Conservation (phyloP, 2,888 invertebrate species). For the Digitonthophagus gazella region DNA sequence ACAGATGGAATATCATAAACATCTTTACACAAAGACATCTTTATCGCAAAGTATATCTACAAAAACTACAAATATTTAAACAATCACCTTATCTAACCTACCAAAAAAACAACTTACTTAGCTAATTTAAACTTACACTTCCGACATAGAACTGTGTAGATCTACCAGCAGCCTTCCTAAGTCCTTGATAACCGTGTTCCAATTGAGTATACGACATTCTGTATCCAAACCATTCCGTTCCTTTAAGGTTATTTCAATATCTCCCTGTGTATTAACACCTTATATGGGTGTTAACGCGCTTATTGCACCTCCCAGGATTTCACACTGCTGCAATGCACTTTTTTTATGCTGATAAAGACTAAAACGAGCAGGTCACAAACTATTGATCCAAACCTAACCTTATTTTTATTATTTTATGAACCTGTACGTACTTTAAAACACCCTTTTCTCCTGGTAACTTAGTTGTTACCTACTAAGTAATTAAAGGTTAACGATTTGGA, state of each 20-base stretch:
- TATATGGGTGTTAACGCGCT: no score
- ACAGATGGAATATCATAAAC: constrained; percentile 39
- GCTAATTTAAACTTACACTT: constrained; percentile 57
- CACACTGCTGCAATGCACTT: background rate
- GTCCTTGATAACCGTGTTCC: constrained; percentile 89
- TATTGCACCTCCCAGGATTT: no score
- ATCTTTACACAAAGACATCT: background rate
- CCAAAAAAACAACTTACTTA: constrained; percentile 4
- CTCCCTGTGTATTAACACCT: no score
- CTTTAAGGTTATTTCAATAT: background rate
- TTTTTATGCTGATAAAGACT: background rate
- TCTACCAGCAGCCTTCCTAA: constrained; percentile 57
- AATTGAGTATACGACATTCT: constrained; percentile 88
- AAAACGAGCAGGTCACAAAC: constrained; percentile 25
- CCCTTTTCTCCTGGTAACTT: background rate
- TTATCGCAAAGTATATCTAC: no score
- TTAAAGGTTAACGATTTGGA: background rate
- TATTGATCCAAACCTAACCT: constrained; percentile 20
- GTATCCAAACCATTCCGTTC: constrained; percentile 26
- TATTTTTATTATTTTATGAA: constrained; percentile 6
- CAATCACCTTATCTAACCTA: constrained; percentile 2
- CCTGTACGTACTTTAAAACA: no score
- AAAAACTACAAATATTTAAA: background rate
- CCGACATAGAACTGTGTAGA: constrained; percentile 73
- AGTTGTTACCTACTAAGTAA: background rate